Base-by-base conservation (phyloP, 2,797 vertebrate species). In the Gymnodraco acuticeps region DNA sequence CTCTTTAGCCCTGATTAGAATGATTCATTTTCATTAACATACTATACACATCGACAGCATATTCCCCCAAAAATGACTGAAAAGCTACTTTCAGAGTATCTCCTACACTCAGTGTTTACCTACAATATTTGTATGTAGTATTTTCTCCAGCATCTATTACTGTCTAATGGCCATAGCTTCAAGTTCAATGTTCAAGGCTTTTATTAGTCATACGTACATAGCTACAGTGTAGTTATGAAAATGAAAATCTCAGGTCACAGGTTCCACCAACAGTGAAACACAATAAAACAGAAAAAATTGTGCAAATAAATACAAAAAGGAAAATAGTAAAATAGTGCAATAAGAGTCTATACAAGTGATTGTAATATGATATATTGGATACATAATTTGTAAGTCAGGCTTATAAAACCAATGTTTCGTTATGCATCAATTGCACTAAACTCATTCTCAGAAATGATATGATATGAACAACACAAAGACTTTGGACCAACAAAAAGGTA, bases 1-100 rank as follows among this genome's bases (percentile, higher is more conserved):
- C 75, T 81, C 81, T 88, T 86, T 87, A 87, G 60, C 81, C 61
- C 80, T 77, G 77, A 87, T 90, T 87, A 84, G 68, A 79, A 83
- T 73, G 59, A 88, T 80, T 84, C n/a, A 52, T 76, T 82, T 76
- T 71, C 77, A 88, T 88, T 87, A 85, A 66, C 59, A 77, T 72
- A 72, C 51, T 72, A 63, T 64, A 82, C 75, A 85, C 70, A 78
- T 53, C 1, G 4, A 70, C 78, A 41, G 52, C 63, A 64, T 33
- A 20, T 23, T 11, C 45, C 17, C 5, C 17, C 17, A 20, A 54
- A 67, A 82, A 75, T 31, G n/a, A 13, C 27, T 42, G 7, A 41
- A 59, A 64, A 48, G 6, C 15, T 31, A 16, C 19, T 61, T 31
- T 45, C 3, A 1, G 10, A 58, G 7, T 67, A 19, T 31, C 23